These are phyloP conservation scores for Oreonectes daqikongensis DNA, from an alignment of 2,797 vertebrate genomes.

Conservation along the genomic window DNA sequence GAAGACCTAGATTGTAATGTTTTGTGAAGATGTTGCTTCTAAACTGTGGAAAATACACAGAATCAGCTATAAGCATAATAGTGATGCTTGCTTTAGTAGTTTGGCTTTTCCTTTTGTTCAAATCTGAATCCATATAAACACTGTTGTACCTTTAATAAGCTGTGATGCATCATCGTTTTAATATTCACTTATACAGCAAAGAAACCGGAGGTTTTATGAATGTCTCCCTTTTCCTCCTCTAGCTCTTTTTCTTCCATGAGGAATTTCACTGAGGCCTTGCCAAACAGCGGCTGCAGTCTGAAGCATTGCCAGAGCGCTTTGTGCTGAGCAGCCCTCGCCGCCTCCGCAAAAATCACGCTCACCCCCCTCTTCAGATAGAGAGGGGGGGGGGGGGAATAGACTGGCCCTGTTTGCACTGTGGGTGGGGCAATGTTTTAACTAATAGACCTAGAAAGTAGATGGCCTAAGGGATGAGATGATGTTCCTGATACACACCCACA, in stretches of 20 bases:
- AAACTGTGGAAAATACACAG: background rate
- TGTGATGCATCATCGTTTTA: background rate
- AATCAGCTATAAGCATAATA: no score
- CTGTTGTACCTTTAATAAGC: background rate
- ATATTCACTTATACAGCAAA: slow-evolving; percentile 9
- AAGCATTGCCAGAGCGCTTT: slow-evolving; percentile 49
- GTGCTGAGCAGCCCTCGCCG: slow-evolving; percentile 35
- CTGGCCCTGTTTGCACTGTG: slow-evolving; percentile 27
- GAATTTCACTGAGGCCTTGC: slow-evolving; percentile 60
- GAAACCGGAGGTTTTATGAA: slow-evolving; percentile 4
- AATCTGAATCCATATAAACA: background rate
- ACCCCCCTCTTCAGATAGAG: slow-evolving; percentile 12
- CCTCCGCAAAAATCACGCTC: slow-evolving; percentile 22
- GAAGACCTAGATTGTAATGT: background rate
- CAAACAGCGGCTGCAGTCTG: slow-evolving; percentile 51
- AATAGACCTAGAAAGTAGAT: slow-evolving; percentile 22
- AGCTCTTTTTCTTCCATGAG: slow-evolving; percentile 26
- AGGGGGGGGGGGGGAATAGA: background rate
- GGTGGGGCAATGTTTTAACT: slow-evolving; percentile 25
- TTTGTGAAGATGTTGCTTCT: background rate
- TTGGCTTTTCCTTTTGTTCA: background rate
- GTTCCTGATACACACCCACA: background rate
- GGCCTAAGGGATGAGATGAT: background rate
- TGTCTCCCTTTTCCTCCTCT: slow-evolving; percentile 7
- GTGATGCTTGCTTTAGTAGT: no score